phyloP scores from a whole-genome alignment of 2,888 invertebrate species.

The Pyralis farinalis region DNA sequence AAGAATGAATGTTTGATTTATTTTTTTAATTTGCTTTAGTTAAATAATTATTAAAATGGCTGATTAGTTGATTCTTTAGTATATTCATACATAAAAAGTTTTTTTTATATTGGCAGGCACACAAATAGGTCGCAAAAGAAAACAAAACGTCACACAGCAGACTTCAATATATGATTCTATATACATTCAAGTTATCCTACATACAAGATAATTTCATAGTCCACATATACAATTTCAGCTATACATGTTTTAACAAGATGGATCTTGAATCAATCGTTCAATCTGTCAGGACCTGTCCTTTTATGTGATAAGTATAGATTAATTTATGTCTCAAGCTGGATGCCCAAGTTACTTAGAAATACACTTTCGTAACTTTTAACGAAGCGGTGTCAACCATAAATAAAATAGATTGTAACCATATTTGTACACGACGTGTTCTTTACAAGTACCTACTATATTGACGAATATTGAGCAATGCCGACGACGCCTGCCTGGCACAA shows the following conservation, averaged over 20 bases:
- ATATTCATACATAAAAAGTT: too few species aligned
- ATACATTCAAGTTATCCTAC: too few species aligned
- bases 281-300: neutral
- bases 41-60: too few species aligned
- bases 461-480: conserved; percentile 16
- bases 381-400: conserved; percentile 40
- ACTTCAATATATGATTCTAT: too few species aligned
- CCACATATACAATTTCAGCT: too few species aligned
- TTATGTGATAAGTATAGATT: neutral
- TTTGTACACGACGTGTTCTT: conserved; percentile 30
- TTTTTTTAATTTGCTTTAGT: too few species aligned
- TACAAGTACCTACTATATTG: conserved; percentile 18
- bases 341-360: neutral
- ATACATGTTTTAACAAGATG: neutral
- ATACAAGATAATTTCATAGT: too few species aligned
- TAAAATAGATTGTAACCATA: conserved; percentile 55
- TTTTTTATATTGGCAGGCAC: too few species aligned
- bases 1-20: too few species aligned
- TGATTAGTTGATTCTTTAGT: too few species aligned
- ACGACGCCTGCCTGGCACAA: conserved; percentile 27
- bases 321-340: neutral
- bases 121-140: too few species aligned
- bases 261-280: neutral
- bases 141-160: too few species aligned
- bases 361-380: conserved; percentile 41